phyloP scores from a whole-genome alignment of 2,888 invertebrate genomes.

The Drosophila ochracea region DNA sequence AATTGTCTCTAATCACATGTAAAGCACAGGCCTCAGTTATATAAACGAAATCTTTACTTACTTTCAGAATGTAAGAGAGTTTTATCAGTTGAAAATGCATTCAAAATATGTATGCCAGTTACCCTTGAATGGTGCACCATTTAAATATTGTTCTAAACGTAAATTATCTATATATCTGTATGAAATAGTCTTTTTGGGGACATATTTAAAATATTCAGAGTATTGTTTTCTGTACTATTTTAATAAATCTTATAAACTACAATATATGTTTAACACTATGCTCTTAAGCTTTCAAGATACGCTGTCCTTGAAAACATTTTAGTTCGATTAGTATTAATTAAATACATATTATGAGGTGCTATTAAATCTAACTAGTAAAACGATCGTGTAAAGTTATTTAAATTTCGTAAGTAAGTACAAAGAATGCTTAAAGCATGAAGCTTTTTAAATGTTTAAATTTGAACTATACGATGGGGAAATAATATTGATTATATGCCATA shows the following conservation, averaged over 20 bases:
- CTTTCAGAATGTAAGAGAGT: background rate
- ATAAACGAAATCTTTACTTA: background rate
- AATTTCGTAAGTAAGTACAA: background rate
- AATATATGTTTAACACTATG: background rate
- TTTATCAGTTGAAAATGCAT: slow-evolving; percentile 24
- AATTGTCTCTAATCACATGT: slow-evolving; percentile 38
- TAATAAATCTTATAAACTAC: slow-evolving; percentile 20
- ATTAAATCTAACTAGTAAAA: background rate
- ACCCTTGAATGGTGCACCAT: slow-evolving; percentile 52
- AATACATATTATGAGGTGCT: background rate
- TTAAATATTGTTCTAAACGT: slow-evolving; percentile 33
- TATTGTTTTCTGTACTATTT: slow-evolving; percentile 14
- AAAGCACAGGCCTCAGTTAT: slow-evolving; percentile 17
- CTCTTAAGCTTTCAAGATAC: background rate
- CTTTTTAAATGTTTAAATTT: background rate
- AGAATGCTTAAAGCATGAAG: background rate
- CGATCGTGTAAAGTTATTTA: too few species aligned
- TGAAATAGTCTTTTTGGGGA: slow-evolving; percentile 15
- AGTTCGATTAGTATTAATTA: background rate
- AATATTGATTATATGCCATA: background rate
- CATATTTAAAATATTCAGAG: slow-evolving; percentile 27
- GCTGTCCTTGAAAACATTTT: background rate
- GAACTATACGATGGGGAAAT: background rate
- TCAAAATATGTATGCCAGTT: slow-evolving; percentile 15
- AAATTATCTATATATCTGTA: slow-evolving; percentile 12